Conservation (phyloP, 2,888 invertebrate genomes). For the Bunonema sp. region DNA sequence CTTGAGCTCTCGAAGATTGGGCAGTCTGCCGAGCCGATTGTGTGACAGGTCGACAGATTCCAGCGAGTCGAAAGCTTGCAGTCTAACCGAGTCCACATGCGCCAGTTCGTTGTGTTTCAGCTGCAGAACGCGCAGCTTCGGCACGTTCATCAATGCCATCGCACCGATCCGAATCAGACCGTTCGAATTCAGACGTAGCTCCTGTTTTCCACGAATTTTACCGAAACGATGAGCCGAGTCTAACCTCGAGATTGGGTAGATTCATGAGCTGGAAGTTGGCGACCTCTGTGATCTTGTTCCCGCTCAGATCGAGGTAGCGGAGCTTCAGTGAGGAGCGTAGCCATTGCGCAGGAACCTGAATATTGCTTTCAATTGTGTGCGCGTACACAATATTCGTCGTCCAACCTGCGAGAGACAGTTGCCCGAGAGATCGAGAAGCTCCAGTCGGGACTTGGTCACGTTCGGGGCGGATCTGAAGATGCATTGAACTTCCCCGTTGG, state of each 20-base stretch:
- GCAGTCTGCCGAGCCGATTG: slow-evolving; percentile 59
- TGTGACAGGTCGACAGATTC: slow-evolving; percentile 61
- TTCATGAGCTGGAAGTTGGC: slow-evolving; percentile 63
- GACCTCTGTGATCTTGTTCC: slow-evolving; percentile 63
- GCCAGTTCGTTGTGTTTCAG: slow-evolving; percentile 69
- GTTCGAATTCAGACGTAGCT: slow-evolving; percentile 53
- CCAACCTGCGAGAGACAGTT: slow-evolving; percentile 68
- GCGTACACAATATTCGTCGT: too few species aligned
- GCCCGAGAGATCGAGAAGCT: slow-evolving; percentile 65
- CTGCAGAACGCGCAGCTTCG: slow-evolving; percentile 55
- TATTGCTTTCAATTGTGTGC: too few species aligned
- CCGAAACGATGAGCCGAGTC: too few species aligned
- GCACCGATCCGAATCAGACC: slow-evolving; percentile 60
- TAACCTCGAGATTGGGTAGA: slow-evolving; percentile 59
- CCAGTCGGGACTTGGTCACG: slow-evolving; percentile 48
- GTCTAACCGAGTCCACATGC: slow-evolving; percentile 65
- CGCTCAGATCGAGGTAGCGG: slow-evolving; percentile 60
- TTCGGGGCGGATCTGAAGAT: slow-evolving; percentile 24
- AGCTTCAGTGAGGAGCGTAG: slow-evolving; percentile 65
- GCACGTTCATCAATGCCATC: slow-evolving; percentile 69
- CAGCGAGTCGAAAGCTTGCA: slow-evolving; percentile 63
- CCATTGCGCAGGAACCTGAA: slow-evolving; percentile 65
- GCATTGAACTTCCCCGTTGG: too few species aligned
- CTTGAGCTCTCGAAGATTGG: slow-evolving; percentile 63
- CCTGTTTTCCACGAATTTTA: too few species aligned